Evolutionary conservation across 2,888 invertebrate genomes (phyloP).

Genomic region (Chloroclystis v-ata): DNA sequence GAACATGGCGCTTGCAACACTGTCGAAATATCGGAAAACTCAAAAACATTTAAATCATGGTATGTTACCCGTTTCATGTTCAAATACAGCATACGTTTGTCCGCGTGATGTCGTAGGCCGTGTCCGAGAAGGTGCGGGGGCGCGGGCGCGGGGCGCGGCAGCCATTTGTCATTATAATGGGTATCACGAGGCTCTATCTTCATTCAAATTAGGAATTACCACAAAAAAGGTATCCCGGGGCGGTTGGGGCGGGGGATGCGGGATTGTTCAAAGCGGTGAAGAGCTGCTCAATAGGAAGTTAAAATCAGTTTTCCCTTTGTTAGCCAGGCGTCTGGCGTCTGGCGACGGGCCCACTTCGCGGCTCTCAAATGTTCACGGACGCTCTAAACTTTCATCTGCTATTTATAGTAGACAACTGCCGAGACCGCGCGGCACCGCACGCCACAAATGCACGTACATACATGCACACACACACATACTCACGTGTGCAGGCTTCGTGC

Average conservation of each 20-base stretch:
- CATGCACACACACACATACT: too few relatives aligned
- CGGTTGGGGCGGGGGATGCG: not conserved
- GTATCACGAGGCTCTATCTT: slow-evolving; percentile 45
- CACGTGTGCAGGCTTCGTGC: too few relatives aligned
- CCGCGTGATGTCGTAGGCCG: slow-evolving; percentile 2
- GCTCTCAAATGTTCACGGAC: slow-evolving; percentile 1
- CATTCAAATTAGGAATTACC: slow-evolving; percentile 56
- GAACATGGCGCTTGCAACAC: too few relatives aligned
- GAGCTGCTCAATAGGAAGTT: slow-evolving; percentile 33
- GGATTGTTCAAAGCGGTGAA: slow-evolving; percentile 19
- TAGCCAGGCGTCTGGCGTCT: too few relatives aligned
- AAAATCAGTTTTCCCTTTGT: slow-evolving; percentile 33
- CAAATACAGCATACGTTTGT: not conserved
- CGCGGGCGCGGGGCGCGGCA: slow-evolving; percentile 5
- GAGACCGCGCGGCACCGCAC: too few relatives aligned
- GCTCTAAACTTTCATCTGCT: not conserved
- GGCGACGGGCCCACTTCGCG: slow-evolving; percentile 19
- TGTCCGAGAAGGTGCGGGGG: not conserved
- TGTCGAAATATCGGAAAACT: too few relatives aligned
- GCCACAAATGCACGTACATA: too few relatives aligned
- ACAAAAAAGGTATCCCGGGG: slow-evolving; percentile 39
- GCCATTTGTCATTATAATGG: slow-evolving; percentile 42
- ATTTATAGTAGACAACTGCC: too few relatives aligned
- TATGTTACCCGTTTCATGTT: too few relatives aligned
- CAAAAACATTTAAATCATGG: too few relatives aligned